Conservation (phyloP, 2,113 vertebrate genomes). For the Ptilonorhynchus violaceus region DNA sequence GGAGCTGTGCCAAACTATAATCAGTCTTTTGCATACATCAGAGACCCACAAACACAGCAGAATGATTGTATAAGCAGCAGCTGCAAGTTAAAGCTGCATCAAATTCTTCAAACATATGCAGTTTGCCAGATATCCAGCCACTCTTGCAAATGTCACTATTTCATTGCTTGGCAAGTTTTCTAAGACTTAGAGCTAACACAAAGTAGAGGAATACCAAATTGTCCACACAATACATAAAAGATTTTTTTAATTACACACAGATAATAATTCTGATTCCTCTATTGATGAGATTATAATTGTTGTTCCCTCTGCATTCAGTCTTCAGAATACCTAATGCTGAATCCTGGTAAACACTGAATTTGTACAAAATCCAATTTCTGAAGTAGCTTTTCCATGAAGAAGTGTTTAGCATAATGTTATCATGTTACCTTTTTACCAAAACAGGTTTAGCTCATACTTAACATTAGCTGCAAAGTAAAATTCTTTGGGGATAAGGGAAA, state of each 20-base stretch:
- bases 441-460: not conserved
- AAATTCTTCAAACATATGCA: conserved; percentile 44
- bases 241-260: not conserved
- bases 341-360: not conserved
- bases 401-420: not conserved
- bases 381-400: not conserved
- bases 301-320: not conserved
- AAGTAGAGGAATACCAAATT: not conserved
- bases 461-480: not conserved
- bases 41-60: conserved; percentile 43
- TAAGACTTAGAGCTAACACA: not conserved
- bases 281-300: not conserved
- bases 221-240: not conserved
- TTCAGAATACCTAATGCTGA: not conserved
- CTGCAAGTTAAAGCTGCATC: conserved; percentile 47
- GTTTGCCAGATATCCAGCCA: conserved; percentile 29
- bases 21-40: conserved; percentile 45
- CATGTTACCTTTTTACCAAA: not conserved
- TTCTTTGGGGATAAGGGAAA: not conserved
- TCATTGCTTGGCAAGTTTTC: conserved; percentile 17
- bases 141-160: conserved; percentile 7
- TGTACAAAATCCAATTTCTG: not conserved
- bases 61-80: conserved; percentile 39
- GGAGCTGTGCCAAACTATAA: conserved; percentile 47
- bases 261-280: not conserved